Evolutionary conservation across 2,797 vertebrate genomes (phyloP).

Genomic region (Catharus ustulatus): DNA sequence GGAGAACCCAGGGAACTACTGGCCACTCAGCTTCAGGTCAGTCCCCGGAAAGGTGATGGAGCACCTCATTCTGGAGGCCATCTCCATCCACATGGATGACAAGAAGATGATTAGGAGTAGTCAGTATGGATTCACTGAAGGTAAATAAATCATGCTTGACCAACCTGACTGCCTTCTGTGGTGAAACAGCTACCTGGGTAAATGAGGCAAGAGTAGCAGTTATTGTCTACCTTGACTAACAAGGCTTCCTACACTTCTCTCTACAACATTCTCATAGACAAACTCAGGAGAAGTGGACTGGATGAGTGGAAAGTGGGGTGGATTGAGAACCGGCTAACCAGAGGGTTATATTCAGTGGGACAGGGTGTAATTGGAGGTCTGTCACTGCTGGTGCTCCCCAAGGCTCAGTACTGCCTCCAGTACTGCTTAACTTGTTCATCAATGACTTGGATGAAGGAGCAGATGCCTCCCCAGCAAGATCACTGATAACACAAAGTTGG

Average conservation of each 20-base stretch:
- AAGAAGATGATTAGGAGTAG: not conserved
- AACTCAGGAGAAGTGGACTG: not conserved
- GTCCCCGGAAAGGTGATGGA: not conserved
- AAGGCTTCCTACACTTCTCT: not conserved
- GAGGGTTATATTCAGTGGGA: not conserved
- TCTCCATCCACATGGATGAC: not conserved
- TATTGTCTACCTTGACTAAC: not conserved
- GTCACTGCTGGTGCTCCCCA: not conserved
- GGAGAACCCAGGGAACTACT: accelerated
- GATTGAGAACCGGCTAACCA: not conserved
- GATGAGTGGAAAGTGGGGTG: not conserved
- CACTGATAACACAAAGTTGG: not conserved
- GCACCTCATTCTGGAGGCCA: accelerated
- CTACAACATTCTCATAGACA: not conserved
- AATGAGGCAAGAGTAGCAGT: not conserved
- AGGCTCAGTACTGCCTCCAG: no score
- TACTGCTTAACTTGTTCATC: not conserved
- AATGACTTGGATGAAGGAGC: not conserved
- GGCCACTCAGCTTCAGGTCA: accelerated
- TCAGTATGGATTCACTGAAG: not conserved
- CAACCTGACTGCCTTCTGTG: not conserved
- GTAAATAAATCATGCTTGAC: not conserved
- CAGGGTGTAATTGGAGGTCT: accelerated
- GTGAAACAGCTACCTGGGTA: not conserved
- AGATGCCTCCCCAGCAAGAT: not conserved